These are phyloP conservation scores for Acrocephalus arundinaceus DNA, from an alignment of 2,113 vertebrate genomes.

Conservation along the genomic window DNA sequence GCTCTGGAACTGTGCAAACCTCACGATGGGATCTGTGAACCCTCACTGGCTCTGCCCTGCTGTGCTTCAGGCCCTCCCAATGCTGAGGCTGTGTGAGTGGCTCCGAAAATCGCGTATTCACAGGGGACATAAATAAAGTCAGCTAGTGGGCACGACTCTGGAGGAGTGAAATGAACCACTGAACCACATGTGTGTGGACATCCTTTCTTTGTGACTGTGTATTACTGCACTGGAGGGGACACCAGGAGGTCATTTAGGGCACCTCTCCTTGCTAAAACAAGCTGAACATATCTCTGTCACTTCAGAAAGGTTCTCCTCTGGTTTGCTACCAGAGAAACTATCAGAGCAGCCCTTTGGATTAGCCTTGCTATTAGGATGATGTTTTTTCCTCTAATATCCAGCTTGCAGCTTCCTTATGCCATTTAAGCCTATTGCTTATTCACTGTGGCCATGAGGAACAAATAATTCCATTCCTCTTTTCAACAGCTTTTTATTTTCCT, in stretches of 20 bases:
- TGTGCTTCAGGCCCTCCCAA: constrained; percentile 20
- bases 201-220: not conserved
- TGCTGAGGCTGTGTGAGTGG: constrained; percentile 15
- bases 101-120: constrained; percentile 11
- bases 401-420: not conserved
- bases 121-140: constrained; percentile 14
- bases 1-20: not conserved
- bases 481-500: constrained; percentile 31
- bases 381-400: not conserved
- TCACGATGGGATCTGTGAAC: not conserved
- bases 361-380: not conserved
- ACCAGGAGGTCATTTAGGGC: not conserved
- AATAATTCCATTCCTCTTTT: not conserved
- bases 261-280: not conserved
- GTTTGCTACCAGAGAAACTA: not conserved
- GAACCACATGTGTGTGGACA: not conserved
- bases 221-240: not conserved
- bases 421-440: not conserved
- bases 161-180: not conserved
- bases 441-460: not conserved
- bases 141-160: not conserved
- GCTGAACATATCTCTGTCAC: not conserved
- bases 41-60: constrained; percentile 21
- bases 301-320: not conserved
- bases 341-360: not conserved